A percentile compares a stretch with the other conserved stretches of the same genome.
phyloP scores from a whole-genome alignment of 2,888 invertebrate species.

The Dendrolimus pini region DNA sequence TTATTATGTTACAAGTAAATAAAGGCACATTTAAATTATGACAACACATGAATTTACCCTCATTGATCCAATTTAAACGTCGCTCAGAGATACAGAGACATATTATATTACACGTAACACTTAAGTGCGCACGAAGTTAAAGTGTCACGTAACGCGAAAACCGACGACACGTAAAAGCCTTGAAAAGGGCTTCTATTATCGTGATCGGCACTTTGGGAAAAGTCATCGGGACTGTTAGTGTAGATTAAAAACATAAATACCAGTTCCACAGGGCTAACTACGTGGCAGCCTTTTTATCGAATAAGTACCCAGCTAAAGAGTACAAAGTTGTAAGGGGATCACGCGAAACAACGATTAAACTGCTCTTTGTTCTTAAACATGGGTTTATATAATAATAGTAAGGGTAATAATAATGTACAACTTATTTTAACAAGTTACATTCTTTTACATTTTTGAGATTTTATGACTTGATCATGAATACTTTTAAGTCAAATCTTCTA shows the following conservation, averaged over 20 bases:
- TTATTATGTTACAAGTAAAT: too few relatives aligned
- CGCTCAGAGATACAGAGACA: neutral
- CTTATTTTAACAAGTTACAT: too few relatives aligned
- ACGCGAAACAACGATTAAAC: constrained; percentile 62
- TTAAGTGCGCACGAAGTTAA: constrained; percentile 5
- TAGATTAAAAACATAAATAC: constrained; percentile 62
- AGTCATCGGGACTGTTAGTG: constrained; percentile 44
- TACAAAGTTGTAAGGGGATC: constrained; percentile 38
- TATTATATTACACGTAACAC: neutral
- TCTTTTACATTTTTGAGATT: too few relatives aligned
- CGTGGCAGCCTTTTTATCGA: constrained; percentile 34
- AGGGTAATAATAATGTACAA: too few relatives aligned
- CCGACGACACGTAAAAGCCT: constrained; percentile 14
- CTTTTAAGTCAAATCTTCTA: too few relatives aligned
- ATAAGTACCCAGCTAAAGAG: constrained; percentile 45
- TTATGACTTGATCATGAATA: too few relatives aligned
- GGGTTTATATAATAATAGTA: constrained; percentile 43
- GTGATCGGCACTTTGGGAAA: constrained; percentile 28
- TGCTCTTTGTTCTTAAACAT: constrained; percentile 45
- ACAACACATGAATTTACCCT: neutral
- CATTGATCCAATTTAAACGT: neutral
- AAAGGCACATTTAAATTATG: too few relatives aligned
- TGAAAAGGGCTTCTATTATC: constrained; percentile 25
- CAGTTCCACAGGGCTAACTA: constrained; percentile 19
- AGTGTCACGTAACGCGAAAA: constrained; percentile 8